phyloP scores from a whole-genome alignment of 2,113 vertebrate genomes.

The Sakesphorus luctuosus region DNA sequence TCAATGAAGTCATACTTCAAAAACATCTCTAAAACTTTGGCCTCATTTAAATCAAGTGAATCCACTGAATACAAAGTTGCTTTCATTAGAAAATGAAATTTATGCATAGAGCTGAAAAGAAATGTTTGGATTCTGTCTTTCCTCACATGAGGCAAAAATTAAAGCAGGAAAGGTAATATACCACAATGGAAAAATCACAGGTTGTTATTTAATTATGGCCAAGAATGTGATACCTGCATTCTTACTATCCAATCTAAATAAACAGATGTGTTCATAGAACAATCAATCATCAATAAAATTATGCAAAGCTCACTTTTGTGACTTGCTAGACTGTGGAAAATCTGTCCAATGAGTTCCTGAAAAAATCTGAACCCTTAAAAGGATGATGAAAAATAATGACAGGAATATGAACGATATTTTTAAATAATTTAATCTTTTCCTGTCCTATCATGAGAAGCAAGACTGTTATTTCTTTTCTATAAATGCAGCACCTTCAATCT shows the following conservation, averaged over 20 bases:
- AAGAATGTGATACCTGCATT: background rate
- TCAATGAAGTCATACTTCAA: background rate
- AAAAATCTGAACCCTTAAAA: background rate
- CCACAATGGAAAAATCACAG: background rate
- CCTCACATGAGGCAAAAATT: background rate
- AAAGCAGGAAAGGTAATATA: background rate
- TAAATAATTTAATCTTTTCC: background rate
- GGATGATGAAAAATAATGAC: background rate
- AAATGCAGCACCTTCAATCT: background rate
- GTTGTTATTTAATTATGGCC: background rate
- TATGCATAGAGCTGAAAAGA: background rate
- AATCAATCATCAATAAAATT: background rate
- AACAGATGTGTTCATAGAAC: background rate
- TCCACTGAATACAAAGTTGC: background rate
- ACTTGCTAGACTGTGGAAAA: background rate
- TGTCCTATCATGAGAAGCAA: background rate
- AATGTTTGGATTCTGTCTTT: background rate
- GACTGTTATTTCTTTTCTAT: background rate
- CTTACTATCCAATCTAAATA: background rate
- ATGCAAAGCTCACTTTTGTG: background rate
- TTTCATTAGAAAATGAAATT: background rate
- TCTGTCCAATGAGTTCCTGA: background rate
- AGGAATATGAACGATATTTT: background rate
- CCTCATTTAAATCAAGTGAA: background rate
- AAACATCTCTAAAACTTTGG: background rate